Evolutionary conservation across 1,140 invertebrate genomes (phyloP), one percentile per base, ranked within the genome.

Genomic region (Pseudomyrmex sp.): DNA sequence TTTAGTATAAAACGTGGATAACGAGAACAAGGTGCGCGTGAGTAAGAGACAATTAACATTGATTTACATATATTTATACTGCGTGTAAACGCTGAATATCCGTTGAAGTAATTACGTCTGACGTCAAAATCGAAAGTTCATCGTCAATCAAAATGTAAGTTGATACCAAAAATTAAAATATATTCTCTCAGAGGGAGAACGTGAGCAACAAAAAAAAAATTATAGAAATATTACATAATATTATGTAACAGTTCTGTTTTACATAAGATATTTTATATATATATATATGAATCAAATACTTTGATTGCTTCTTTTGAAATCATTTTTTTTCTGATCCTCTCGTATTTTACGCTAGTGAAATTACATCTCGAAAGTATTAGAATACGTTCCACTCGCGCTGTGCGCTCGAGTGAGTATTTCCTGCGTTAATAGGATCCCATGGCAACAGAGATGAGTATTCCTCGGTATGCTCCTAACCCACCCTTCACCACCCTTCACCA

Each of bases 381-480:
- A 80, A 80, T 80, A 70, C 66, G 44, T 80, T 66, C 76, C 76
- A 72, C 76, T 80, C 76, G 66, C 76, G 44, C n/a, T 56, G 44
- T 61, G 48, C 66, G 76, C 65, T 80, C 76, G 76, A 80, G 75
- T 77, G 75, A 77, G 76, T 80, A 80, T 80, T 80, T 70, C 76
- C 76, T 80, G 76, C 76, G 76, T 80, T 80, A 80, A 80, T 80
- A 80, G 76, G 76, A 80, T 80, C 76, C 76, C 76, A 80, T 80
- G 66, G 76, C 66, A 80, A 80, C 76, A 80, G 76, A 80, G 76
- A 80, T 80, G 76, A 80, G 76, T 80, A 80, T 80, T 66, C 73
- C 62, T 66, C 73, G 59, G 68, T 56, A 56, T 83, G 65, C 84
- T 63, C n/a, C 15, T 44, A 50, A 23, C 15, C 23, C 59, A 9